phyloP scores from a whole-genome alignment of 2,113 vertebrate genomes.

The Brachypteracias leptosomus region DNA sequence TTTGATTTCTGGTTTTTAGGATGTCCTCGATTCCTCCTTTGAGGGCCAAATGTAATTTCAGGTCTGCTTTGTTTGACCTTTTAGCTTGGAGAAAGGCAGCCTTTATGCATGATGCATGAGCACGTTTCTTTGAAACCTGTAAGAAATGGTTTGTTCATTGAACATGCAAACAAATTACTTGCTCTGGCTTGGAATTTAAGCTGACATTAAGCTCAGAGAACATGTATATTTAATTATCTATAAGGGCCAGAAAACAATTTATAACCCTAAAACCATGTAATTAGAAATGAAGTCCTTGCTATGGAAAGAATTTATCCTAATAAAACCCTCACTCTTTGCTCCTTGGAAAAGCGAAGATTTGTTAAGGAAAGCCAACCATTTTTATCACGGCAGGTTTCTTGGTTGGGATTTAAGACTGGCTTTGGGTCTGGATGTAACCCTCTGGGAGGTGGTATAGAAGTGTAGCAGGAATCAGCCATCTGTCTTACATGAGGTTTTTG shows the following conservation, averaged over 20 bases:
- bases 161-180: constrained; percentile 74
- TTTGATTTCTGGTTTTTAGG: neutral
- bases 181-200: constrained; percentile 64
- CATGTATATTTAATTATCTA: constrained; percentile 73
- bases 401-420: neutral
- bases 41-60: neutral
- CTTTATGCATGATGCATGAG: constrained; percentile 71
- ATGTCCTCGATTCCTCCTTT: neutral
- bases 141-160: constrained; percentile 69
- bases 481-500: rapidly evolving
- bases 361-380: neutral
- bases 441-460: neutral
- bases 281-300: constrained; percentile 68
- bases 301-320: constrained; percentile 42
- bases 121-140: constrained; percentile 55
- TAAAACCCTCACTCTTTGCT: constrained; percentile 21
- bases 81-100: constrained; percentile 50
- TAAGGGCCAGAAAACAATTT: constrained; percentile 69
- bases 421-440: neutral
- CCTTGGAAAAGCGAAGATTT: neutral
- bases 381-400: neutral
- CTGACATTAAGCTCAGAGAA: constrained; percentile 66
- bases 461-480: rapidly evolving
- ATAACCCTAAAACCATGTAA: constrained; percentile 69
- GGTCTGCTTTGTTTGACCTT: constrained; percentile 58